phyloP scores from a whole-genome alignment of 2,888 invertebrate genomes.

The Nephrotoma guestfalica region DNA sequence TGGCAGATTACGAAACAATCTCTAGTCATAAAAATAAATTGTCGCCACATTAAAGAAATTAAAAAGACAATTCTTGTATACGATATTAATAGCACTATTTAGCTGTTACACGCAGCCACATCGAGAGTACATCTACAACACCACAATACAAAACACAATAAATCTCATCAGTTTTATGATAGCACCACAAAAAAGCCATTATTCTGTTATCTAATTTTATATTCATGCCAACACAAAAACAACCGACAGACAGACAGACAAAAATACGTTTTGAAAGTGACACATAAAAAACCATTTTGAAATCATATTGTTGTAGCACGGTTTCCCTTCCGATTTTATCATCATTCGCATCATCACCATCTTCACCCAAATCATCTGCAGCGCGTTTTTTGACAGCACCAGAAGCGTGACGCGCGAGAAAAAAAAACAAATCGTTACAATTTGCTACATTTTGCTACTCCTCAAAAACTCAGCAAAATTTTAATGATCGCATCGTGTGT shows the following conservation, averaged over 20 bases:
- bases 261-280: neutral
- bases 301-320: too few species aligned
- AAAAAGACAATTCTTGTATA: too few species aligned
- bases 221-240: neutral
- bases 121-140: too few species aligned
- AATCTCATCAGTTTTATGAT: neutral
- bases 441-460: neutral
- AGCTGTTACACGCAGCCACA: too few species aligned
- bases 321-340: neutral
- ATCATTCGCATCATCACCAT: neutral
- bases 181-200: neutral
- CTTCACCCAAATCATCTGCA: neutral
- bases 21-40: too few species aligned
- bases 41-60: too few species aligned
- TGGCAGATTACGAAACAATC: too few species aligned
- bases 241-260: neutral
- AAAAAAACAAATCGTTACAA: too few species aligned
- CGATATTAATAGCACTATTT: too few species aligned
- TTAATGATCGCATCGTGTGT: neutral
- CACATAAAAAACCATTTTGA: neutral
- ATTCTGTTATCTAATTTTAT: neutral
- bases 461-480: neutral
- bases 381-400: too few species aligned
- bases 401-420: neutral
- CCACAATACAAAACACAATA: neutral